Base-by-base conservation (phyloP, 2,888 invertebrate species). In the Dioctria linearis region DNA sequence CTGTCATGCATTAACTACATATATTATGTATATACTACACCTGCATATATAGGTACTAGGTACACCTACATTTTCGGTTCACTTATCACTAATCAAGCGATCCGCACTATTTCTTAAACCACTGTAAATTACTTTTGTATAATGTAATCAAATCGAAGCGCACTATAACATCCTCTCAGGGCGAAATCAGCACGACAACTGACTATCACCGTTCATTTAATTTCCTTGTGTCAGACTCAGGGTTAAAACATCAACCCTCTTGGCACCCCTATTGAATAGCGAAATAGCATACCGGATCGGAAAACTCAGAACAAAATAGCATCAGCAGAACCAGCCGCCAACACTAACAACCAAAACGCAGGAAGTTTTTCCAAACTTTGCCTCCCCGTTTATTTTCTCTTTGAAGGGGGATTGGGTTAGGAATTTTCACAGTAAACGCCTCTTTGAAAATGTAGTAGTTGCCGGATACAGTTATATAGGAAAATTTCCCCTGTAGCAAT, bases 161-260 rank as follows among this genome's bases (percentile, higher is more conserved):
- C 49, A 49, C 37, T 25, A 25, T 25, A 25, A 81, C 81, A 82
- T 82, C 83, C 79, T 81, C 61, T 75, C 81, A 63, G 81, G 61
- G 80, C 82, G 83, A 81, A 73, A 80, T 82, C 83, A 81, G 65
- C 82, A 82, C 82, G 82, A 81, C 78, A 82, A 83, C 83, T 83
- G 81, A 82, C 25, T 67, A 63, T 76, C 61, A 63, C 49, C 61
- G 63, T 76, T 76, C 63, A 79, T 66, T 79, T 67, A 69, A 67
- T 67, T 13, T 69, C 43, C 43, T 42, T 25, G 25, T 25, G 25
- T 25, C 25, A 25, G 25, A 69, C 40, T 59, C 79, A 79, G 57
- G 67, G 57, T 67, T 57, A 66, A 69, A 67, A 76, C 63, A 63
- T 76, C 76, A 76, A 59, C 76, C 76, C 76, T 76, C 63, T 40